phyloP scores from a whole-genome alignment of 2,888 invertebrate species.

The Tholera decimalis region DNA sequence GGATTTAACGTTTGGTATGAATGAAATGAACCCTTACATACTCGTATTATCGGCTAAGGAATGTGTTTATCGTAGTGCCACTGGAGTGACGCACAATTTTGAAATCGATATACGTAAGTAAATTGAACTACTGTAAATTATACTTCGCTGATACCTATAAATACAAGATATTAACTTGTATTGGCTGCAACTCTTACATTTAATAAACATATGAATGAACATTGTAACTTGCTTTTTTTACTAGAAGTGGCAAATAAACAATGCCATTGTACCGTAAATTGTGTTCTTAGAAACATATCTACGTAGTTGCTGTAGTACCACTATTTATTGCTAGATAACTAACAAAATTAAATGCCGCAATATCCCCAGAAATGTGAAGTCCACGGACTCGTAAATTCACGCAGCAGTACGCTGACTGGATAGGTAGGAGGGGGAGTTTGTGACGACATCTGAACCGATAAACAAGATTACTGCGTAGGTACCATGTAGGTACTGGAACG shows the following conservation, averaged over 20 bases:
- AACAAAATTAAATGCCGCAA: conserved; percentile 57
- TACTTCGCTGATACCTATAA: no score
- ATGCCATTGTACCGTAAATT: no score
- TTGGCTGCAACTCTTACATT: no score
- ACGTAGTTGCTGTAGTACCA: conserved; percentile 13
- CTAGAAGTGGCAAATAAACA: no score
- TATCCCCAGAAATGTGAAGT: conserved; percentile 60
- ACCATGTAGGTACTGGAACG: conserved; percentile 24
- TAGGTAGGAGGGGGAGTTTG: conserved; percentile 48
- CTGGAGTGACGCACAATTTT: conserved; percentile 18
- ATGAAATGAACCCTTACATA: conserved; percentile 4
- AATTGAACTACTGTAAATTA: no score
- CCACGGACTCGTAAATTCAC: conserved; percentile 70
- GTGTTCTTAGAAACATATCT: conserved; percentile 8
- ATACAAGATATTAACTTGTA: no score
- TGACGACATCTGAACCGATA: conserved; percentile 73
- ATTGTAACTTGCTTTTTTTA: no score
- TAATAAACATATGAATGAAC: no score
- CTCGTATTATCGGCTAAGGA: conserved; percentile 22
- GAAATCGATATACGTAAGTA: neutral
- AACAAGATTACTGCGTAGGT: conserved; percentile 70
- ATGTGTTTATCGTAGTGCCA: conserved; percentile 27
- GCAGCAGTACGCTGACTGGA: conserved; percentile 57
- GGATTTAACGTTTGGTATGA: conserved; percentile 6
- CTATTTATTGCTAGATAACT: conserved; percentile 31